phyloP scores from a whole-genome alignment of 2,113 vertebrate species.

The Prolemur simus region DNA sequence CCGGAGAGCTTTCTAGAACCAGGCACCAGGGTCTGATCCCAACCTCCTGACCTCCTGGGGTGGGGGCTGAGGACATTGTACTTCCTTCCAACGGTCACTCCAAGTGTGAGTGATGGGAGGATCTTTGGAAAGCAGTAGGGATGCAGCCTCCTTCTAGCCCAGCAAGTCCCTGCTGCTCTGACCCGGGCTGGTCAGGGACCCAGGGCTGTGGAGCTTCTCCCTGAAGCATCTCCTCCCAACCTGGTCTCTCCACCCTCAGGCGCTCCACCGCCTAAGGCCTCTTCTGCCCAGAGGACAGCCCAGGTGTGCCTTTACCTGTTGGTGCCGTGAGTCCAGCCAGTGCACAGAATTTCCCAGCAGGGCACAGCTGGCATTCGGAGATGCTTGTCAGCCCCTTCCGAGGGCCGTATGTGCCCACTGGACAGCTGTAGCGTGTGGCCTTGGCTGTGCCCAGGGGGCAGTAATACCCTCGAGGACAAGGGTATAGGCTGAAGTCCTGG shows the following conservation, averaged over 20 bases:
- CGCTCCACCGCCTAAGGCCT: neutral
- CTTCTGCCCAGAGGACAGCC: neutral
- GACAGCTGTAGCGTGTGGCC: constrained; percentile 89
- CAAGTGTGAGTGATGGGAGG: neutral
- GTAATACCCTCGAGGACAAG: constrained; percentile 91
- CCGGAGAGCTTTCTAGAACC: too few relatives aligned
- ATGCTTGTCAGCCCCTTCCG: constrained; percentile 74
- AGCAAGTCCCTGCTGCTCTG: neutral
- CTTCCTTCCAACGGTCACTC: neutral
- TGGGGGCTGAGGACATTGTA: fast-evolving
- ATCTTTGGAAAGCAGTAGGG: neutral
- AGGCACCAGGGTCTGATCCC: neutral
- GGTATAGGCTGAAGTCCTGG: constrained; percentile 84
- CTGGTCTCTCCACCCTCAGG: neutral
- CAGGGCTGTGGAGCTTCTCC: neutral
- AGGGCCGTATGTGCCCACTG: constrained; percentile 89
- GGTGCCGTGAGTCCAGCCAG: constrained; percentile 86
- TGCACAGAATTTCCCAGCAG: constrained; percentile 91
- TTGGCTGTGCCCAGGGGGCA: constrained; percentile 89
- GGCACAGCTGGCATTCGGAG: constrained; percentile 86
- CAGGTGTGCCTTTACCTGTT: constrained; percentile 83
- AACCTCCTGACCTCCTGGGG: neutral
- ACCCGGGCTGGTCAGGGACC: neutral
- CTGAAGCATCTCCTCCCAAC: neutral
- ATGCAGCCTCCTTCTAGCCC: neutral